Base-by-base conservation (phyloP, 2,113 vertebrate genomes). In the Astur gentilis region DNA sequence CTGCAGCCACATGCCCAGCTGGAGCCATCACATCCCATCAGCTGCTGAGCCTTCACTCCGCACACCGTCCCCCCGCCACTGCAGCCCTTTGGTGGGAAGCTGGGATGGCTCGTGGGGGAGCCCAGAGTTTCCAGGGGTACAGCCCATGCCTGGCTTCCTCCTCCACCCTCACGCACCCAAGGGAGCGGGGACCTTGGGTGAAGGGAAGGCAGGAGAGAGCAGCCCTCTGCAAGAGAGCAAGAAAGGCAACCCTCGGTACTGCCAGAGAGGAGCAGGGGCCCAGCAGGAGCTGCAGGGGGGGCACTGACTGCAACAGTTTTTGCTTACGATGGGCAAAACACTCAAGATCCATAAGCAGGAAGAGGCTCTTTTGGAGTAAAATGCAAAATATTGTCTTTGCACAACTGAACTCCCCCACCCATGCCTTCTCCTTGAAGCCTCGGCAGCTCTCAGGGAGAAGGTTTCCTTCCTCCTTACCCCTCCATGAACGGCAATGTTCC, bases 1-100 rank as follows among this genome's bases (percentile, higher is more conserved):
- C 97, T 98, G 98, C 97, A 93, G 96, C 97, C 87, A 6, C 96
- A 97, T 49, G 93, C 97, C 97, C 81, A 65, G 77, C 93, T 98
- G 98, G 93, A 97, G 96, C 97, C 45, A 76, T 98, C 98, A 79
- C 54, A 60, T 95, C 83, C 92, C 47, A 96, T 98, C 96, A 97
- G 97, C 97, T 88, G 66, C 95, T 42, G 54, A 98, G 98, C 97
- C 88, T 29, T 16, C 1, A 96, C 97, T 98, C 97, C 91, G 49
- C 96, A 45, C 23, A 3, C 85, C 9, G 6, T 66, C 57, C 64
- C 64, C 6, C 0, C 4, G 3, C 38, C 50, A 5, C 50, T 10
- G 40, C 2, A 14, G 44, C 71, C 49, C 27, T 32, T 25, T 1
- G 0, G 11, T 34, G 61, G 73, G 27, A 65, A 73, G 18, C 1